Evolutionary conservation across 1,140 invertebrate genomes (phyloP), one percentile per base, ranked within the genome.

Genomic region (Nasonia giraulti): DNA sequence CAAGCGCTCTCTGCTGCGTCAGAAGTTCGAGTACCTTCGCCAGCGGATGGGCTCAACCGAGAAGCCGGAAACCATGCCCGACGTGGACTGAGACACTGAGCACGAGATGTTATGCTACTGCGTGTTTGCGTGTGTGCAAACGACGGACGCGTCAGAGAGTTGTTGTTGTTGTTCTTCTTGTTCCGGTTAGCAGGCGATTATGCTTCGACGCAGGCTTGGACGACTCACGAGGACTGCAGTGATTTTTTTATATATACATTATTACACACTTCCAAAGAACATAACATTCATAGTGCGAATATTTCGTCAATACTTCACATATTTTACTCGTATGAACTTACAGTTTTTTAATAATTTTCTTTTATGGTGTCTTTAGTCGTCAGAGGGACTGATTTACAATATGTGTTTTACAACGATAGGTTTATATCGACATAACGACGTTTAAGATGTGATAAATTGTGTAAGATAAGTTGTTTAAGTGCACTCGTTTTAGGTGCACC

Each of bases 1-100:
- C 37, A 93, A 90, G 86, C 88, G 90, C 83, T 91, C 91, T 75
- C 88, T 92, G 83, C 86, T 92, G 84, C 91, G 91, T 44, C 89
- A 90, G 68, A 92, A 91, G 44, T 80, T 89, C 37, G 86, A 88
- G 55, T 85, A 86, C 80, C 85, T 88, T 79, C 87, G 87, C 10
- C 89, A 89, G 83, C 90, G 91, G 79, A 89, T 92, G 83, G 89
- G 88, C 87, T 91, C 90, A 69, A 87, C 86, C 82, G 92, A 92
- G 40, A 90, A 89, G 83, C 77, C 87, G 83, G 89, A 90, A 82
- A 85, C 82, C 76, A 86, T 84, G 82, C 80, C 84, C 68, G 74
- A 86, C 23, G n/a, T 78, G 23, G 80, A 85, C 50, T 85, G 81
- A 82, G 31, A n/a, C 2, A 33, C 10, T 71, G 10, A n/a, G 14